Conservation (phyloP, 1,140 invertebrate species). For the Neuroterus valhalla region DNA sequence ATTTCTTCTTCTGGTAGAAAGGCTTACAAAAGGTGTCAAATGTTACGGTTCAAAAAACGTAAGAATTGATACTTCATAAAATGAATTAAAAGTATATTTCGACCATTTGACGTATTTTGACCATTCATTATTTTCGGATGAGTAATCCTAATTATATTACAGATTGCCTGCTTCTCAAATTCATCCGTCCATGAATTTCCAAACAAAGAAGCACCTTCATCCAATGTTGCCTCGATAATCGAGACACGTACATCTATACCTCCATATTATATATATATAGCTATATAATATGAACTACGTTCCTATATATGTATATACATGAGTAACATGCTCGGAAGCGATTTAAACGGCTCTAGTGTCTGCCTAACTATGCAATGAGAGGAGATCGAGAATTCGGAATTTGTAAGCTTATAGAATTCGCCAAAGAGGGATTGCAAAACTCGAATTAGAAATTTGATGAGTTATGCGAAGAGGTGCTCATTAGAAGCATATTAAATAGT, state of each 20-base stretch:
- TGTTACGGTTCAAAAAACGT: too few relatives aligned
- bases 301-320: conserved; percentile 6
- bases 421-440: neutral
- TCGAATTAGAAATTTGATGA: neutral
- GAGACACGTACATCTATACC: neutral
- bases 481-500: neutral
- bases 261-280: conserved; percentile 1
- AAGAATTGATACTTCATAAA: too few relatives aligned
- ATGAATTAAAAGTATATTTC: too few relatives aligned
- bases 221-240: conserved; percentile 5
- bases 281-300: neutral
- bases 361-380: conserved; percentile 6
- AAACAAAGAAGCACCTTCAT: conserved; percentile 7
- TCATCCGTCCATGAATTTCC: conserved; percentile 3
- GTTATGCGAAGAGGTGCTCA: neutral
- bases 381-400: conserved; percentile 14
- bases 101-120: neutral
- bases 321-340: neutral
- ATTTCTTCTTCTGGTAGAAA: too few relatives aligned
- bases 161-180: neutral
- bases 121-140: neutral
- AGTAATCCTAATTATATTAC: neutral
- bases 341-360: conserved; percentile 12
- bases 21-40: too few relatives aligned
- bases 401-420: neutral